Conservation (phyloP, 2,797 vertebrate genomes). For the Scyliorhinus canicula region DNA sequence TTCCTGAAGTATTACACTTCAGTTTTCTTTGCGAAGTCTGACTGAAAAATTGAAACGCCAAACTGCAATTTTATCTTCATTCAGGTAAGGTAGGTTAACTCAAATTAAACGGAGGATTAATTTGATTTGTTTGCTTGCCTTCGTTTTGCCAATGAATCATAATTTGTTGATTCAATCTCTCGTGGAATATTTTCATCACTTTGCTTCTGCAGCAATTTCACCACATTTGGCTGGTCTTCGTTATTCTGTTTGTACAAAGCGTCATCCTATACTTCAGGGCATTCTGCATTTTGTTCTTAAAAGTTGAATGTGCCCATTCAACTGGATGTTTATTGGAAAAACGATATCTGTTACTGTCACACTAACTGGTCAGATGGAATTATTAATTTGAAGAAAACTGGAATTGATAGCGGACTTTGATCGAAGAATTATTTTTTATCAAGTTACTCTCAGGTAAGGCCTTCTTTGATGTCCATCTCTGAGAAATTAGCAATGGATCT, state of each 20-base stretch:
- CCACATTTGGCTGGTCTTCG: not conserved
- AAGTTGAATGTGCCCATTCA: not conserved
- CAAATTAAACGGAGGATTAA: not conserved
- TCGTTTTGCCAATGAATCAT: not conserved
- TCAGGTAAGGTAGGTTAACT: not conserved
- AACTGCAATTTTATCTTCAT: not conserved
- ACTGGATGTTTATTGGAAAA: not conserved
- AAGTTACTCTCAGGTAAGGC: not conserved
- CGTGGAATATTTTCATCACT: not conserved
- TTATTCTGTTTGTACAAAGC: not conserved
- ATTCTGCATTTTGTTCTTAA: not conserved
- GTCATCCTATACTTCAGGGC: not conserved
- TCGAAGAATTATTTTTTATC: not conserved
- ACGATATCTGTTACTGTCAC: not conserved
- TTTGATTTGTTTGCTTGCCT: not conserved
- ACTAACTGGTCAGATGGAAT: not conserved
- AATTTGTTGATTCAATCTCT: not conserved
- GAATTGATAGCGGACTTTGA: not conserved
- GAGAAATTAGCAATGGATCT: too few relatives aligned
- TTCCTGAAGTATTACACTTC: not conserved
- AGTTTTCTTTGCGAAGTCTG: not conserved
- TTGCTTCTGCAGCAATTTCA: not conserved
- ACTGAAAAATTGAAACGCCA: not conserved
- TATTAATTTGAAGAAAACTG: not conserved
- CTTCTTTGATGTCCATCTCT: not conserved